Percentiles rank a stretch among this genome's conserved stretches.
phyloP scores from a whole-genome alignment of 2,797 vertebrate genomes.

The Pteronotus mesoamericanus region DNA sequence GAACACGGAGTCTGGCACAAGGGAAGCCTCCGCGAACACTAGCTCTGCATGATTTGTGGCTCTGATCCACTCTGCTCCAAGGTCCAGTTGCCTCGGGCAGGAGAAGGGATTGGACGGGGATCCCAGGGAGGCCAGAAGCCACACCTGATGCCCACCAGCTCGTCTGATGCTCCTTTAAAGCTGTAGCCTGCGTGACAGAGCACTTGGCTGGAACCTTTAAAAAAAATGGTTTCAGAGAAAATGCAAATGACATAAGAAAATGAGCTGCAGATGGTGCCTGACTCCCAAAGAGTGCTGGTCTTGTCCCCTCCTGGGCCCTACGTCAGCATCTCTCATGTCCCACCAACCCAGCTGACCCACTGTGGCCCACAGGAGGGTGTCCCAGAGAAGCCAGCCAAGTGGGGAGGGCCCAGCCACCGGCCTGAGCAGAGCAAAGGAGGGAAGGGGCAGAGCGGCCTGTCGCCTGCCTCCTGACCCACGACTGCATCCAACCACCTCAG shows the following conservation, averaged over 20 bases:
- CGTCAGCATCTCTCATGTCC: background rate
- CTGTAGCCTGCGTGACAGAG: background rate
- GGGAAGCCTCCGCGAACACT: fast-evolving
- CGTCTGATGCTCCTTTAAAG: background rate
- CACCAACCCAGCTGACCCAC: background rate
- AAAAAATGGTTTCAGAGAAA: conserved; percentile 74
- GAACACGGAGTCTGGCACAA: fast-evolving
- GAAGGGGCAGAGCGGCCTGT: too few species aligned
- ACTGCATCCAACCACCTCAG: background rate
- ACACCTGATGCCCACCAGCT: background rate
- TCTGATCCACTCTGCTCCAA: fast-evolving
- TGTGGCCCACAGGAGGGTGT: background rate
- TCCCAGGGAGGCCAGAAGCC: background rate
- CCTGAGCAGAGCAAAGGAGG: background rate
- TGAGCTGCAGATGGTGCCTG: conserved; percentile 71
- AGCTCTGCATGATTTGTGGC: background rate
- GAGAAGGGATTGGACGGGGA: background rate
- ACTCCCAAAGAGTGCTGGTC: background rate
- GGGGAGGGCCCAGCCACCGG: background rate
- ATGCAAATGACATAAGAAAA: conserved; percentile 74
- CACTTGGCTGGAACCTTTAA: background rate
- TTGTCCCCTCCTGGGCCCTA: background rate
- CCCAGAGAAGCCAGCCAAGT: background rate
- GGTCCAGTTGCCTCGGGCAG: background rate
- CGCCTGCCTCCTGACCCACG: background rate